Conservation (phyloP, 2,888 invertebrate genomes). For the Hemicrepidius hirtus region DNA sequence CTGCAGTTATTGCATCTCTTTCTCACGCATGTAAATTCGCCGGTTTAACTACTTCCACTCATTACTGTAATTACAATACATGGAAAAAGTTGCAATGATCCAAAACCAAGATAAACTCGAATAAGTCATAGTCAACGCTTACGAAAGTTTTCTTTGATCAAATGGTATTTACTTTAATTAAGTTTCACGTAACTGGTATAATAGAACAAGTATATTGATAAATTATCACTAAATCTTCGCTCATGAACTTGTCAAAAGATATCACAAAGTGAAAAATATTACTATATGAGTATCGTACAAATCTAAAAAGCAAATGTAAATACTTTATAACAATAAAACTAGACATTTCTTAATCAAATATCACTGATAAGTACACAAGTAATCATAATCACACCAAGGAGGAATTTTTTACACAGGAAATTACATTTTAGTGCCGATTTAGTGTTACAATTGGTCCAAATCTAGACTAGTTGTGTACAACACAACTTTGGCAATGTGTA, state of each 20-base stretch:
- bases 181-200: constrained; percentile 28
- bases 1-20: no score
- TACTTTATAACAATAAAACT: constrained; percentile 29
- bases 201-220: constrained; percentile 15
- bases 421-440: constrained; percentile 16
- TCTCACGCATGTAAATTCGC: no score
- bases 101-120: no score
- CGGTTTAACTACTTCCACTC: no score
- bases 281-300: constrained; percentile 31
- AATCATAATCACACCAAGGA: constrained; percentile 33
- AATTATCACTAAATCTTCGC: constrained; percentile 33
- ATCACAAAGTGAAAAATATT: constrained; percentile 51
- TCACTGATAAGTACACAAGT: constrained; percentile 40
- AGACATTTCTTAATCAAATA: constrained; percentile 42
- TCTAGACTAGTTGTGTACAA: constrained; percentile 22
- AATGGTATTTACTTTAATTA: constrained; percentile 2
- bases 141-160: no score
- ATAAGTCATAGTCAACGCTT: no score
- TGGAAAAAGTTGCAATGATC: no score
- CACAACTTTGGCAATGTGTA: constrained; percentile 9
- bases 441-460: constrained; percentile 11
- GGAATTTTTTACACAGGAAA: constrained; percentile 22
- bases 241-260: constrained; percentile 38
- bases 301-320: constrained; percentile 39
- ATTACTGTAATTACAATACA: no score